Percentiles rank a stretch among this genome's conserved stretches.
Conservation (phyloP, 2,113 vertebrate species). For the Sakesphorus luctuosus region DNA sequence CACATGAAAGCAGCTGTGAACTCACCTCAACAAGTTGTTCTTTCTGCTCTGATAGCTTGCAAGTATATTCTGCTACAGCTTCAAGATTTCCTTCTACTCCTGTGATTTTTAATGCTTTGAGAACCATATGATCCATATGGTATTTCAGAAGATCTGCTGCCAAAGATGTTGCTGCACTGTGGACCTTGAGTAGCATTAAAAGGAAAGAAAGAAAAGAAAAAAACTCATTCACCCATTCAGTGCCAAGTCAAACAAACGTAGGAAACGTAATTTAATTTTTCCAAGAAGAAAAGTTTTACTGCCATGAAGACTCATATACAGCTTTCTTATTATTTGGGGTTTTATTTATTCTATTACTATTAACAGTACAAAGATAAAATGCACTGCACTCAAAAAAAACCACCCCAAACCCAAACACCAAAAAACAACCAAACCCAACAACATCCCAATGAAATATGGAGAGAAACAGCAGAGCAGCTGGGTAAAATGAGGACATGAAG, state of each 20-base stretch:
- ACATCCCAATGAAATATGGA: not conserved
- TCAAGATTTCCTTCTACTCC: slow-evolving; percentile 94
- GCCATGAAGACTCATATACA: not conserved
- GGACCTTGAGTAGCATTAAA: slow-evolving; percentile 80
- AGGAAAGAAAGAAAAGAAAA: not conserved
- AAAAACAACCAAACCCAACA: not conserved
- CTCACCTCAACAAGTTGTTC: slow-evolving; percentile 95
- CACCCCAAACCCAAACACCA: not conserved
- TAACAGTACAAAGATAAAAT: not conserved
- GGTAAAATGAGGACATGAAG: not conserved
- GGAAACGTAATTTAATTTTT: not conserved
- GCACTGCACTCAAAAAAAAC: not conserved
- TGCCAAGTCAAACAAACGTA: not conserved
- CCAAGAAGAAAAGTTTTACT: not conserved
- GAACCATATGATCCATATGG: slow-evolving; percentile 87
- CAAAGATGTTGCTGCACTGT: slow-evolving; percentile 85
- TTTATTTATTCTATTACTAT: not conserved
- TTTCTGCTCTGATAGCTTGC: slow-evolving; percentile 93
- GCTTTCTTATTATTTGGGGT: not conserved
- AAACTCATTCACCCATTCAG: not conserved
- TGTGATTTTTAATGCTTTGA: slow-evolving; percentile 88
- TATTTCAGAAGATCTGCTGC: slow-evolving; percentile 89
- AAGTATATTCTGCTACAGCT: slow-evolving; percentile 88
- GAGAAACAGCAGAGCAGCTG: not conserved
- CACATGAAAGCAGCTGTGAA: not conserved